Percentiles rank a stretch among this genome's conserved stretches.
Conservation (phyloP, 2,797 vertebrate genomes). For the Numenius phaeopus region DNA sequence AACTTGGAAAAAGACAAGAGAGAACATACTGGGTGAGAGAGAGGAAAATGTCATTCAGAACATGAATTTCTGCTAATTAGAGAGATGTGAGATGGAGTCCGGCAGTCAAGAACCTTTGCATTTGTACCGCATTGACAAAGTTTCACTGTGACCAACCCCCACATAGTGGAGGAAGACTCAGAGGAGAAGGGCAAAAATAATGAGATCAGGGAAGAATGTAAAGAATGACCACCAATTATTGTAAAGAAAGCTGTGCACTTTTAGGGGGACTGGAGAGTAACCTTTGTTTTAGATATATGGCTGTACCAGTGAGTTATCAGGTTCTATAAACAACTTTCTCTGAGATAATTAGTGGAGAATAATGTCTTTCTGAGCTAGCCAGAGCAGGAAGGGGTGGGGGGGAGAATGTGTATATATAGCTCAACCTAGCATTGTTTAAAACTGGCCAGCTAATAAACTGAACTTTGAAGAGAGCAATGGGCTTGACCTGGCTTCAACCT, state of each 20-base stretch:
- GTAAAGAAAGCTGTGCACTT: neutral
- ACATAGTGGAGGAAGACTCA: neutral
- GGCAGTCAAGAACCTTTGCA: neutral
- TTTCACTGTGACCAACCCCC: neutral
- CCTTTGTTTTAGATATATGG: neutral
- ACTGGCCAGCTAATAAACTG: neutral
- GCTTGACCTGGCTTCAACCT: neutral
- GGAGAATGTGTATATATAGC: neutral
- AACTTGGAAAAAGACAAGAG: neutral
- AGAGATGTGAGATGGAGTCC: neutral
- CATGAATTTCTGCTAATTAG: neutral
- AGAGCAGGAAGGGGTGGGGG: neutral
- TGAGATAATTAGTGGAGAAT: neutral
- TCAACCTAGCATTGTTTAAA: neutral
- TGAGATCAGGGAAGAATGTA: neutral
- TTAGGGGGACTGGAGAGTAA: neutral
- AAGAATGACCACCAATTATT: neutral
- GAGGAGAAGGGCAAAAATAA: slow-evolving; percentile 12
- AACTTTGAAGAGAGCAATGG: neutral
- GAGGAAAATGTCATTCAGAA: neutral
- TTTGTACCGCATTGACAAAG: neutral
- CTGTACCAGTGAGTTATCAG: neutral
- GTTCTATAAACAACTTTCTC: neutral
- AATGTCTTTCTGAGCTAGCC: neutral
- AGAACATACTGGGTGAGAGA: neutral